A percentile compares a stretch with the other conserved stretches of the same genome.
Evolutionary conservation across 2,797 vertebrate species (phyloP).

Genomic region (Coluber constrictor): DNA sequence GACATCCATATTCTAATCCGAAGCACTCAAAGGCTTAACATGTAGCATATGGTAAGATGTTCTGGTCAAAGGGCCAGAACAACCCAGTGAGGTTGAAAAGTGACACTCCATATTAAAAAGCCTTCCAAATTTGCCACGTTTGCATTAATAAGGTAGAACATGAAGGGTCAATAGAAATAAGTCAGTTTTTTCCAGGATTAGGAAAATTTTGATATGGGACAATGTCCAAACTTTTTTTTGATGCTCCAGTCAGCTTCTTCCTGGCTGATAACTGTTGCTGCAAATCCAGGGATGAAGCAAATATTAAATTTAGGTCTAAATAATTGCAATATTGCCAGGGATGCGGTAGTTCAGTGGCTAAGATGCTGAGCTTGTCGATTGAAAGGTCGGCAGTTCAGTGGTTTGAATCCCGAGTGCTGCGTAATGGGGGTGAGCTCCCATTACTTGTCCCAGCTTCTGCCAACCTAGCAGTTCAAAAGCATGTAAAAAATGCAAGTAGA

Average conservation of each 20-base stretch:
- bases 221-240: background rate
- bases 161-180: background rate
- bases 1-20: background rate
- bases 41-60: background rate
- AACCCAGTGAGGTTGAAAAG: background rate
- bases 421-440: no score
- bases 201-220: background rate
- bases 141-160: background rate
- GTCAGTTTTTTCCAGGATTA: background rate
- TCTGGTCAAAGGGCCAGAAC: background rate
- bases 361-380: no score
- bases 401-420: no score
- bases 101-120: background rate
- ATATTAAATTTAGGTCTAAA: background rate
- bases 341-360: no score
- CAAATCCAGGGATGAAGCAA: background rate
- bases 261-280: background rate
- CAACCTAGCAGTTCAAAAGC: no score
- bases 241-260: background rate
- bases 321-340: background rate
- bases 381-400: no score
- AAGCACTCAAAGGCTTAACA: background rate
- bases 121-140: background rate
- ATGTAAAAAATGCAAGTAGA: no score
- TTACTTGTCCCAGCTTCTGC: no score